Evolutionary conservation across 1,140 invertebrate species (phyloP), one percentile per base, ranked within the genome.

Genomic region (Bombus difficillimus): DNA sequence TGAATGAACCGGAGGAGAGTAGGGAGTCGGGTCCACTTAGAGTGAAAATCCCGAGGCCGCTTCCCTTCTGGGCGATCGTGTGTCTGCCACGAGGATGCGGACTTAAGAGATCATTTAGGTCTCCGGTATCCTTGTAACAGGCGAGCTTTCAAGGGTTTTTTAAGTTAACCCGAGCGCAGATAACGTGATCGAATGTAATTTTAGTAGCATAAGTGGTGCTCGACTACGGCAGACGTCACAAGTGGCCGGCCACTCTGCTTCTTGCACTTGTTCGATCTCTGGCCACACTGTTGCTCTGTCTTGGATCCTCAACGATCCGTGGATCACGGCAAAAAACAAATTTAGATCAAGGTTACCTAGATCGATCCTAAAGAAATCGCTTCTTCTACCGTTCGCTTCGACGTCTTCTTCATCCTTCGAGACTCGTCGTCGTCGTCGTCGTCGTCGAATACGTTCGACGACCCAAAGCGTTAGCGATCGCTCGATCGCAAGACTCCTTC

Each of bases 191-290:
- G 94, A 94, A 93, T 94, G 92, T 95, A 95, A 95, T 95, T 95
- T 95, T 95, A 95, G 95, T 94, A 94, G 93, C 94, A 94, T 94
- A 94, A 95, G 95, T 95, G 94, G 89, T 92, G 93, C 94, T 95
- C 92, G 94, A 95, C 89, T 85, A 28, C 75, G 91, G 93, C 94
- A 95, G 94, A 95, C 95, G 95, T 95, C 94, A 95, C 93, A 89
- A 95, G 94, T 94, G 92, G 87, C 86, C 80, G 82, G 83, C 89
- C 89, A 92, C 91, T 92, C 89, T 85, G 88, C 88, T 92, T 92
- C 90, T 91, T 93, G 89, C 91, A 92, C 92, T 93, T 92, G 92
- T 91, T 64, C 89, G 84, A 90, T 91, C 88, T 87, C 88, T 88
- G 90, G 89, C 88, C 88, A 83, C 87, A 88, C 86, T 88, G 87